Conservation (phyloP, 2,113 vertebrate species). For the crab-eating macaque (Macaca fascicularis) region DNA sequence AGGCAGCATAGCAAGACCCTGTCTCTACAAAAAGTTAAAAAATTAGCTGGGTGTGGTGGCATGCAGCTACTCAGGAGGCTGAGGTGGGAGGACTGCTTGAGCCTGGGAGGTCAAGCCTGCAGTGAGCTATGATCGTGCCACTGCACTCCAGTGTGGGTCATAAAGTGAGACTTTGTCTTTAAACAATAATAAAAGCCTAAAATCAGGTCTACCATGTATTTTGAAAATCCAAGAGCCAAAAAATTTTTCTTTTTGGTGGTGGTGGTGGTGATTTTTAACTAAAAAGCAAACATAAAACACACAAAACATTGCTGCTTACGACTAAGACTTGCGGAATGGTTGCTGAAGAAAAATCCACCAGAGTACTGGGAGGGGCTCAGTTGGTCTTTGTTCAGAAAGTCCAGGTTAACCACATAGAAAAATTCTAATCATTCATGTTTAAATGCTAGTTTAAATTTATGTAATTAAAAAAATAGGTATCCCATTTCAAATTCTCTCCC, state of each 20-base stretch:
- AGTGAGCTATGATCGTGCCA: too few relatives aligned
- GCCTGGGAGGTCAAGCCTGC: too few relatives aligned
- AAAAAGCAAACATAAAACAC: constrained; percentile 14
- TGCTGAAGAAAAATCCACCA: constrained; percentile 21
- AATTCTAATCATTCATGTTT: constrained; percentile 17
- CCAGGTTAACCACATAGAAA: constrained; percentile 25
- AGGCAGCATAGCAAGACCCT: too few relatives aligned
- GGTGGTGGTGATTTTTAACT: background rate
- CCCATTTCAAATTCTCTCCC: background rate
- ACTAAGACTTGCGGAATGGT: background rate
- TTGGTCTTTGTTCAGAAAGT: constrained; percentile 1
- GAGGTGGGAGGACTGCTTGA: too few relatives aligned
- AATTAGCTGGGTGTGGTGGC: too few relatives aligned
- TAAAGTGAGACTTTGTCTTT: too few relatives aligned
- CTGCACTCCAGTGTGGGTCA: too few relatives aligned
- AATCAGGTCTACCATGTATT: background rate
- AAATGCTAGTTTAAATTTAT: constrained; percentile 68
- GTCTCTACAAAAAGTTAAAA: too few relatives aligned
- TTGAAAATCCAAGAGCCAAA: background rate
- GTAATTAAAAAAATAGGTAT: constrained; percentile 77
- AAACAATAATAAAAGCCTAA: background rate
- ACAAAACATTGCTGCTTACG: background rate
- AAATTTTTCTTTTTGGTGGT: background rate
- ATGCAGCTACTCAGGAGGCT: too few relatives aligned
- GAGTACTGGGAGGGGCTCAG: background rate